Conservation (phyloP, 2,113 vertebrate species). For the Petrocephalus microphthalmus region DNA sequence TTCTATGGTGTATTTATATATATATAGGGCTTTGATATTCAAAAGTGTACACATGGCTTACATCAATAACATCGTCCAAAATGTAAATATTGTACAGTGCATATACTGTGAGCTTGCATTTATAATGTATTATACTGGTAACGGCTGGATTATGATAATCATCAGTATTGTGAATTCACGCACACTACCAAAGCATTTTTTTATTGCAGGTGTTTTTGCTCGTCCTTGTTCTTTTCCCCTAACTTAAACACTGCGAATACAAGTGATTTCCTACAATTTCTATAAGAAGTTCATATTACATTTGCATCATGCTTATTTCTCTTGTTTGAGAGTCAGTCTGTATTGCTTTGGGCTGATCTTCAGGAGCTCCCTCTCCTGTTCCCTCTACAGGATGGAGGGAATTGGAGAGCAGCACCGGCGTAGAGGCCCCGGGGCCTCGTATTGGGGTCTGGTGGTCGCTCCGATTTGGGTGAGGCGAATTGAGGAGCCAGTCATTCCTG, state of each 20-base stretch:
- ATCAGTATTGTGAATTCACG: background rate
- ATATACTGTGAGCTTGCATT: constrained; percentile 3
- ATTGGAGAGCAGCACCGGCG: constrained; percentile 79
- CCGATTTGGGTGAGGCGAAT: constrained; percentile 76
- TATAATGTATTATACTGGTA: background rate
- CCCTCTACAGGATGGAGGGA: constrained; percentile 78
- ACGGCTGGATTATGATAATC: background rate
- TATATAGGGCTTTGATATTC: background rate
- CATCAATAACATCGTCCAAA: background rate
- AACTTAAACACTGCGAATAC: background rate
- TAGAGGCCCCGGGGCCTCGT: constrained; percentile 70
- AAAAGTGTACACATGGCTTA: background rate
- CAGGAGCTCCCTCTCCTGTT: background rate
- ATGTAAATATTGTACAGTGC: background rate
- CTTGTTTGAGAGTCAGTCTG: background rate
- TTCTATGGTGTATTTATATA: background rate
- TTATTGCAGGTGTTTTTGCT: background rate
- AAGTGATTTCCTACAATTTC: background rate
- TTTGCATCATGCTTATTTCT: background rate
- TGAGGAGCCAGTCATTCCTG: constrained; percentile 75
- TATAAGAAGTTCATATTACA: background rate
- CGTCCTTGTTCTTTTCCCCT: background rate
- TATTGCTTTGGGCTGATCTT: background rate
- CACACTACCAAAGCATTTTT: constrained; percentile 9
- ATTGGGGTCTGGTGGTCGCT: constrained; percentile 58